Percentiles rank a stretch among this genome's conserved stretches.
Conservation (phyloP, 2,888 invertebrate genomes). For the Brachycybe producta region DNA sequence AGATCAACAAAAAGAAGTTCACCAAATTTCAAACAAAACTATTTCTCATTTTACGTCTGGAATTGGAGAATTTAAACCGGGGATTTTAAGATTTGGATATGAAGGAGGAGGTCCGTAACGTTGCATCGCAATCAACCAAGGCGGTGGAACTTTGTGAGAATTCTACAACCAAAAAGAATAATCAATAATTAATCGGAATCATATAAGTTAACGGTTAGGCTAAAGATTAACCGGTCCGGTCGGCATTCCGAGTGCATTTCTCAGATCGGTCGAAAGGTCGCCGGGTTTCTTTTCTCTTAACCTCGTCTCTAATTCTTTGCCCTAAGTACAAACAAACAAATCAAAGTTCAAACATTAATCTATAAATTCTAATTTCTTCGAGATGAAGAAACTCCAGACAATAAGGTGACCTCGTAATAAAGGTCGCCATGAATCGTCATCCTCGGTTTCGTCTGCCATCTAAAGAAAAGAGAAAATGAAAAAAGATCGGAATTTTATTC, state of each 20-base stretch:
- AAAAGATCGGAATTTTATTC: slow-evolving; percentile 1
- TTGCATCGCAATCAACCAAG: slow-evolving; percentile 95
- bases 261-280: slow-evolving; percentile 84
- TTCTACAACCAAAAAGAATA: slow-evolving; percentile 29
- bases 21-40: background rate
- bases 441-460: slow-evolving; percentile 97
- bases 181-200: background rate
- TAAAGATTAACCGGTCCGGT: slow-evolving; percentile 56
- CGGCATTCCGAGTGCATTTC: slow-evolving; percentile 97
- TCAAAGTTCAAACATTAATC: background rate
- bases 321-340: slow-evolving; percentile 34
- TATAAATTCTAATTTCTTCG: background rate
- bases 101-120: slow-evolving; percentile 93
- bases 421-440: slow-evolving; percentile 99
- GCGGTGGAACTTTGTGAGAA: slow-evolving; percentile 56
- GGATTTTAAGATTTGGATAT: slow-evolving; percentile 95
- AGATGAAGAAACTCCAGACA: background rate
- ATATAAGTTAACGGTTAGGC: background rate
- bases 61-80: slow-evolving; percentile 94
- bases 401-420: slow-evolving; percentile 62
- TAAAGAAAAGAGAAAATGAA: slow-evolving; percentile 29
- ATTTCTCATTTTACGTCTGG: slow-evolving; percentile 50
- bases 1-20: background rate
- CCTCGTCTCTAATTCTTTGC: slow-evolving; percentile 96
- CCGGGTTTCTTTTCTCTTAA: slow-evolving; percentile 98